A percentile compares a stretch with the other conserved stretches of the same genome.
Evolutionary conservation across 2,113 vertebrate genomes (phyloP).

Genomic region (Toxostoma redivivum): DNA sequence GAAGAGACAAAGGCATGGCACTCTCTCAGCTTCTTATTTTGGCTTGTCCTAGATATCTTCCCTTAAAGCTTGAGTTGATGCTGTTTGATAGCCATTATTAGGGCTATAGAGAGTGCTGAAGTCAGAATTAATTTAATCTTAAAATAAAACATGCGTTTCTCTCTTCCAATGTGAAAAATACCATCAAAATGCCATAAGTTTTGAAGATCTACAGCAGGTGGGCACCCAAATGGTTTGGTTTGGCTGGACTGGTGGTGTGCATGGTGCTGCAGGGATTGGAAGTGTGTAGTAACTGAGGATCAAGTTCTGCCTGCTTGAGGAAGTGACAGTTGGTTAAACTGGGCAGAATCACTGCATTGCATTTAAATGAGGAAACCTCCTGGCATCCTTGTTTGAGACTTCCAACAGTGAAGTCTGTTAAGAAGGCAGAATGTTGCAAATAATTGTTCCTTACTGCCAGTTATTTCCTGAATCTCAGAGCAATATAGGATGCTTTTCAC

Average conservation of each 20-base stretch:
- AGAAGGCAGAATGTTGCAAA: background rate
- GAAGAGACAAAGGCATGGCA: background rate
- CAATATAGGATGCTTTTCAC: background rate
- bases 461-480: background rate
- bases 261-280: background rate
- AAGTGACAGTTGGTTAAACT: slow-evolving; percentile 30
- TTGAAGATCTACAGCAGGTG: background rate
- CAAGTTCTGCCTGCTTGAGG: background rate
- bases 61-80: background rate
- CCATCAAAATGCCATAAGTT: background rate
- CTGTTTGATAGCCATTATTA: background rate
- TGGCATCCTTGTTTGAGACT: background rate
- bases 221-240: background rate
- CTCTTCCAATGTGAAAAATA: background rate
- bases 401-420: background rate
- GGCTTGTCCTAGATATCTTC: background rate
- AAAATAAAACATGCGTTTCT: background rate
- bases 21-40: background rate
- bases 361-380: slow-evolving; percentile 29
- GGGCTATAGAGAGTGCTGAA: background rate
- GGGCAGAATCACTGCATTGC: background rate
- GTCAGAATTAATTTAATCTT: background rate
- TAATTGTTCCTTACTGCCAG: background rate
- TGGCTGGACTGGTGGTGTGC: background rate
- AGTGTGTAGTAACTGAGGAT: background rate